Evolutionary conservation across 2,888 invertebrate species (phyloP).

Genomic region (Cryptus armator): DNA sequence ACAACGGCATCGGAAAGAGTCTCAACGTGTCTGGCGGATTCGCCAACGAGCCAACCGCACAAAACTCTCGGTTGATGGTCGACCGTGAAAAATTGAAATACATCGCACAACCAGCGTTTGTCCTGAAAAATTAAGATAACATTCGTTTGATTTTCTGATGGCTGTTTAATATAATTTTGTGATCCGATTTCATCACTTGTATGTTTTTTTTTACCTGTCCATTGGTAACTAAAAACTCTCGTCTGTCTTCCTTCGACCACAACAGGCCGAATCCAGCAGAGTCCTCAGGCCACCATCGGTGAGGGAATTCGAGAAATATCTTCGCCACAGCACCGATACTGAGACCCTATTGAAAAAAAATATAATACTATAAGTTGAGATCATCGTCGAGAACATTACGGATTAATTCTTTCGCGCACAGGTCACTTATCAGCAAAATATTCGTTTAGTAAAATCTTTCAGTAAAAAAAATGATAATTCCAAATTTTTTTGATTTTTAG

Average conservation of each 20-base stretch:
- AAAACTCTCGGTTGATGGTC: constrained; percentile 88
- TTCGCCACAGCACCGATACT: constrained; percentile 90
- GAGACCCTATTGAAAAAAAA: constrained; percentile 84
- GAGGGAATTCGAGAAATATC: constrained; percentile 89
- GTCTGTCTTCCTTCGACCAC: constrained; percentile 87
- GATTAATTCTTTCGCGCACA: neutral
- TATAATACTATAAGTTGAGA: constrained; percentile 14
- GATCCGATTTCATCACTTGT: neutral
- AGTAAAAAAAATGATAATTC: no score
- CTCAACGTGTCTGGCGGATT: constrained; percentile 88
- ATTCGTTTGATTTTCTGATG: neutral
- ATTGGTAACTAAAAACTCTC: constrained; percentile 82
- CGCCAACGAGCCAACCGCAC: constrained; percentile 90
- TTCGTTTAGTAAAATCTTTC: neutral
- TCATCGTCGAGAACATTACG: neutral
- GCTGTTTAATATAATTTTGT: neutral
- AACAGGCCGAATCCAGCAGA: constrained; percentile 86
- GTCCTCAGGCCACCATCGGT: constrained; percentile 88
- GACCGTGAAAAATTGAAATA: constrained; percentile 90
- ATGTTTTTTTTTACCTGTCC: constrained; percentile 74
- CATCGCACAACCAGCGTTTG: constrained; percentile 88
- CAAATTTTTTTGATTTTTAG: no score
- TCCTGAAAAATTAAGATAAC: constrained; percentile 73
- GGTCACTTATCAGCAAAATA: neutral
- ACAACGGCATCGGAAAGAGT: constrained; percentile 87